These are phyloP conservation scores for Ridgeia piscesae DNA, from an alignment of 1,140 invertebrate genomes.

Conservation along the genomic window DNA sequence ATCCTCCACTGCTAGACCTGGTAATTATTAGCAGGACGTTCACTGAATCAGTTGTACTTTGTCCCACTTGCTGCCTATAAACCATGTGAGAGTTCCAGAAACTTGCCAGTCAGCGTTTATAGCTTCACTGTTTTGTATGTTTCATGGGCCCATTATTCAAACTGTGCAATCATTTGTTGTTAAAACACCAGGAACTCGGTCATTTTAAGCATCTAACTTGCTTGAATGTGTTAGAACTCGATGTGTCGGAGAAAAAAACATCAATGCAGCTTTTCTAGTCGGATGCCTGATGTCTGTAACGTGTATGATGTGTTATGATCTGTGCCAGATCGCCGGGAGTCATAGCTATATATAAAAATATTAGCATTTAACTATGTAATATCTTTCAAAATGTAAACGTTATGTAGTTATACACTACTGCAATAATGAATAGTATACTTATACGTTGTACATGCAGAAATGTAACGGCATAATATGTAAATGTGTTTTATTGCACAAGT, in stretches of 20 bases:
- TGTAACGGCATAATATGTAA: neutral
- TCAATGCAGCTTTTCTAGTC: neutral
- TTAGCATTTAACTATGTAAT: neutral
- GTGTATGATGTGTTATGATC: neutral
- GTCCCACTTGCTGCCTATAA: too few species aligned
- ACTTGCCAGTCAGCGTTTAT: too few species aligned
- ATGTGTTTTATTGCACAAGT: neutral
- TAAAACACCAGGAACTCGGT: too few species aligned
- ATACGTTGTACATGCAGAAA: neutral
- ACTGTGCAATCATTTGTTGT: too few species aligned
- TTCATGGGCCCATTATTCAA: too few species aligned
- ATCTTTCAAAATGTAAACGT: neutral
- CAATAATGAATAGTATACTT: neutral
- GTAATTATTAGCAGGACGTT: too few species aligned
- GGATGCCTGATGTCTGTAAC: neutral
- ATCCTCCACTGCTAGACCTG: too few species aligned
- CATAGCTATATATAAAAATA: neutral
- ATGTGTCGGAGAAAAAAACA: neutral
- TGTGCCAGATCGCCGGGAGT: neutral
- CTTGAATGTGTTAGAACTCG: neutral
- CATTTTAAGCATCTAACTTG: neutral
- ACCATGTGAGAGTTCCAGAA: too few species aligned
- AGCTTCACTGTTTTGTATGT: too few species aligned
- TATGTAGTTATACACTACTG: neutral
- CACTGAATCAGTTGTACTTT: too few species aligned